Conservation (phyloP, 1,140 invertebrate genomes). For the Pentalonia nigronervosa region DNA sequence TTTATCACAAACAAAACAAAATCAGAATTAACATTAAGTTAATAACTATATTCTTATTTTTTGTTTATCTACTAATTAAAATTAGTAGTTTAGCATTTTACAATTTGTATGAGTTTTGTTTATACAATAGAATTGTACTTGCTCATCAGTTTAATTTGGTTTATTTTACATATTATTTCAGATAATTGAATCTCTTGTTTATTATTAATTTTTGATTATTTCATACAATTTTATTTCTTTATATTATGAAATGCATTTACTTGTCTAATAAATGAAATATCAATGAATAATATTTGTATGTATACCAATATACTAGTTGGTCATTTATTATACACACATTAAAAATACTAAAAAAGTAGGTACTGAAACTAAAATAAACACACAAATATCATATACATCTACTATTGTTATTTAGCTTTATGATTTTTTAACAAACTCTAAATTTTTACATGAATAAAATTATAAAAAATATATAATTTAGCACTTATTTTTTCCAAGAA, state of each 20-base stretch:
- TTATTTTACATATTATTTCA: background rate
- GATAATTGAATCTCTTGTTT: slow-evolving; percentile 4
- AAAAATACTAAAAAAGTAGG: background rate
- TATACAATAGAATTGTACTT: background rate
- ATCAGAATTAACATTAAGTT: background rate
- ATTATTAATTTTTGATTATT: background rate
- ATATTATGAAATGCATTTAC: background rate
- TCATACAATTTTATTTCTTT: background rate
- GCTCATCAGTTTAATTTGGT: background rate
- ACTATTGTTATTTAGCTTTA: background rate
- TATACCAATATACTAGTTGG: background rate
- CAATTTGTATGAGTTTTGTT: background rate
- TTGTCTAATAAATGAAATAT: background rate
- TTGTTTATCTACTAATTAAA: background rate
- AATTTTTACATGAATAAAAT: background rate
- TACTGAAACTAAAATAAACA: background rate
- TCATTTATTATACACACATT: background rate
- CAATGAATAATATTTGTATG: background rate
- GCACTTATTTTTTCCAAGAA: background rate
- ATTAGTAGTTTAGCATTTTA: background rate
- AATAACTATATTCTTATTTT: background rate
- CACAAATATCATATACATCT: background rate
- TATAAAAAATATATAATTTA: background rate
- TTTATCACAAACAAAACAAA: background rate
- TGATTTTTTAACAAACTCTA: background rate